Base-by-base conservation (phyloP, 2,113 vertebrate species). In the Fukomys damarensis region DNA sequence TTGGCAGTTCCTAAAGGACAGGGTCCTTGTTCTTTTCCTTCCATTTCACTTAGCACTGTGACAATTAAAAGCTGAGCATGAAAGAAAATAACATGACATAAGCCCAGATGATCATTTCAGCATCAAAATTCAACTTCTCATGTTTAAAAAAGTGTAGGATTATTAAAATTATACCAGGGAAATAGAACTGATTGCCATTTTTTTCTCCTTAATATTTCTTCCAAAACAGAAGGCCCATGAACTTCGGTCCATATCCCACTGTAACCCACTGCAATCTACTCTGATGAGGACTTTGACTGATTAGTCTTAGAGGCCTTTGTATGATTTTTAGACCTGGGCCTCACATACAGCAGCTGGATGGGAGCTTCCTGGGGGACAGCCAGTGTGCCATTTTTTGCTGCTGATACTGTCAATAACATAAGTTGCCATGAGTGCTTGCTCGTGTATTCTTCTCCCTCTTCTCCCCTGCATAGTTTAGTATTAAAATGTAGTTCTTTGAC, bases 21-120 rank as follows among this genome's bases (percentile, higher is more conserved):
- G 1, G 38, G 19, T 89, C 94, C 84, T 59, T 94, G 56, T 86
- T 93, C 72, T 95, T 91, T 89, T 22, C 26, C 63, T 61, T 88
- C 68, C 63, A 41, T 32, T 84, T 46, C 49, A 63, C 43, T 79
- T 14, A 86, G 43, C 58, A 43, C 30, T 16, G 16, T 41, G 58
- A 77, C 59, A 83, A 83, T 35, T 68, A 46, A 91, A 95, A 87
- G 4, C 30, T 65, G 56, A 58, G 41, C 30, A 8, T 81, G 56
- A 83, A 89, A 56, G 43, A n/a, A 92, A 87, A 70, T 11, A 66
- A 20, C 19, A 26, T 6, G 68, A 22, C 46, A 12, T 20, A 56
- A 74, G 17, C 46, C 38, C 17, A 46, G 5, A 30, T 82, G 13
- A 86, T 8, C 46, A 3, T 2, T 14, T n/a, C 74, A 77, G 83